These are phyloP conservation scores for Orthonyx spaldingii DNA, from an alignment of 2,113 vertebrate genomes.

Conservation along the genomic window DNA sequence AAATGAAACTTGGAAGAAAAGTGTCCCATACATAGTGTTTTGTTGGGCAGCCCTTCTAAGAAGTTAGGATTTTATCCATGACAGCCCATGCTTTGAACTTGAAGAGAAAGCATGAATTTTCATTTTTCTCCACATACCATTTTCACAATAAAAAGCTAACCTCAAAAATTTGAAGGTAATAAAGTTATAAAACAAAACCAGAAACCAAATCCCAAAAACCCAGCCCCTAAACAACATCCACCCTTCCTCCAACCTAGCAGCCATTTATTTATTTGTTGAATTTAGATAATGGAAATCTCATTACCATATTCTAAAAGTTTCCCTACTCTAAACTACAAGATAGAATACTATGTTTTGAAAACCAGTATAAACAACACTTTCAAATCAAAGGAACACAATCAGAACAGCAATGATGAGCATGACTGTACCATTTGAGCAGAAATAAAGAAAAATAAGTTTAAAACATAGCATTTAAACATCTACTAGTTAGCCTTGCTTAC, in stretches of 20 bases:
- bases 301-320: neutral
- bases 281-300: neutral
- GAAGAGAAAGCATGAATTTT: neutral
- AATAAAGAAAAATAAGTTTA: neutral
- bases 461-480: conserved; percentile 1
- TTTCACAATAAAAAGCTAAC: neutral
- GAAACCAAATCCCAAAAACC: neutral
- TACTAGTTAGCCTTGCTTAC: neutral
- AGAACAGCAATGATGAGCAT: neutral
- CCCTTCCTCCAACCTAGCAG: neutral
- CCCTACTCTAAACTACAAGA: conserved; percentile 11
- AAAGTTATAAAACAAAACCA: neutral
- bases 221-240: neutral
- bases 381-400: conserved; percentile 20
- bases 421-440: neutral
- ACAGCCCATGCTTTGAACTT: neutral
- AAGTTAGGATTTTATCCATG: conserved; percentile 54
- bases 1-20: neutral
- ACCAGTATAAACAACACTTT: neutral
- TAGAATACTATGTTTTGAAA: neutral
- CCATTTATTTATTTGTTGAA: neutral
- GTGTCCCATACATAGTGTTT: neutral
- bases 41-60: conserved; percentile 54
- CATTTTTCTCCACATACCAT: neutral
- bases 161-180: neutral